Base-by-base conservation (phyloP, 2,797 vertebrate species). In the Arrhamphus sclerolepis region DNA sequence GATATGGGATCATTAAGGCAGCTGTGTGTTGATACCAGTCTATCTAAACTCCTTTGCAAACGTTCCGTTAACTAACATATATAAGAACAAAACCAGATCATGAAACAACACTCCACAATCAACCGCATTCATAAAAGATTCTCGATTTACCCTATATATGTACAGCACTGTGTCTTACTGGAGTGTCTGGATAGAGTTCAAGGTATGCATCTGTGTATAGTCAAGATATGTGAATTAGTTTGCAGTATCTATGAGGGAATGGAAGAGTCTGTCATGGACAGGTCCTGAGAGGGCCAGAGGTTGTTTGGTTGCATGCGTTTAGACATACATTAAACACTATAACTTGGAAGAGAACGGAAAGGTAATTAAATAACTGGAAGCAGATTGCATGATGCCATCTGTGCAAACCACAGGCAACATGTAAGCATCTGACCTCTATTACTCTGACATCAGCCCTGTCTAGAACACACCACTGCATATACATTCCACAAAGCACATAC, bases 301-400 rank as follows among this genome's bases (percentile, higher is more conserved):
- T 78, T 78, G 81, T 85, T 84, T 70, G 68, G 77, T 62, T 74
- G 75, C 78, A 80, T 78, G 52, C 53, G 57, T 72, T 81, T 69
- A 84, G 82, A 89, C 75, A 81, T 80, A 84, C 63, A 56, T 78
- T 87, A 83, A 88, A 88, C 68, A 66, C 79, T 61, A 83, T 87
- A 86, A 80, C 77, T 87, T 87, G 83, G 79, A 83, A 63, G 65
- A 84, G 48, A 83, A 42, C 64, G 73, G 74, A 84, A 79, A 75
- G 9, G 62, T 82, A 88, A 89, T 90, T 78, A 81, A 84, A 86
- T 89, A 89, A 90, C 83, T 89, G 83, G 82, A 90, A 89, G 73
- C 87, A 89, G 87, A 82, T 54, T 66, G 79, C 56, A 81, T 84
- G 82, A 84, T 88, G 86, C 80, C 87, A 85, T 86, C 77, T 82